Conservation (phyloP, 2,113 vertebrate species). For the Pangasianodon gigas region DNA sequence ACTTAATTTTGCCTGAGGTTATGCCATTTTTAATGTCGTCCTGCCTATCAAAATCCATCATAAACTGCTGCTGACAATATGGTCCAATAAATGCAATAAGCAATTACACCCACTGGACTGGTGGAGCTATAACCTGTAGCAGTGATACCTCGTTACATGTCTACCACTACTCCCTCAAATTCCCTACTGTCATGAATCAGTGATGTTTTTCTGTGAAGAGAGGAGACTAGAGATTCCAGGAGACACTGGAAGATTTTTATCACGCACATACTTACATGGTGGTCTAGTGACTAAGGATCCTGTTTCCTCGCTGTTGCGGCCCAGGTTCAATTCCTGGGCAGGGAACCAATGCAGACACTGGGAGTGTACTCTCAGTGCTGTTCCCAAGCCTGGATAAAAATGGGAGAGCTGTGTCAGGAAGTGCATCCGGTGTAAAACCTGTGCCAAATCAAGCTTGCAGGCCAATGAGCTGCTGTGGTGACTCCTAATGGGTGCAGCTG, state of each 20-base stretch:
- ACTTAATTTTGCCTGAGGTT: background rate
- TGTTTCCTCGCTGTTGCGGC: no score
- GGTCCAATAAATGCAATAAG: background rate
- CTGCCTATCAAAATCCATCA: background rate
- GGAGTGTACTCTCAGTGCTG: no score
- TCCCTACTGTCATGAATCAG: background rate
- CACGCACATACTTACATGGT: background rate
- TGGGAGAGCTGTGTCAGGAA: no score
- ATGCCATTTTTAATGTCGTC: background rate
- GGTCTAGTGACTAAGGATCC: no score
- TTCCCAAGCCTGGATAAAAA: no score
- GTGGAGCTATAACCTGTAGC: background rate
- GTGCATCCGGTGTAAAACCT: no score
- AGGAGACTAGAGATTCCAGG: background rate
- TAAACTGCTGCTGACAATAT: background rate
- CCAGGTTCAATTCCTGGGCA: no score
- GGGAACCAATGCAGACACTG: no score
- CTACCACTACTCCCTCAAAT: background rate
- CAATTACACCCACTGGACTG: background rate
- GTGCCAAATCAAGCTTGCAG: no score
- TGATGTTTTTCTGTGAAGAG: background rate
- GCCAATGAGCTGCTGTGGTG: no score
- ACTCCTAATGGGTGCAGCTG: no score
- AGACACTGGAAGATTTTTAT: background rate
- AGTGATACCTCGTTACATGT: background rate